phyloP scores from a whole-genome alignment of 2,797 vertebrate species.

The Micropoecilia bifurca region DNA sequence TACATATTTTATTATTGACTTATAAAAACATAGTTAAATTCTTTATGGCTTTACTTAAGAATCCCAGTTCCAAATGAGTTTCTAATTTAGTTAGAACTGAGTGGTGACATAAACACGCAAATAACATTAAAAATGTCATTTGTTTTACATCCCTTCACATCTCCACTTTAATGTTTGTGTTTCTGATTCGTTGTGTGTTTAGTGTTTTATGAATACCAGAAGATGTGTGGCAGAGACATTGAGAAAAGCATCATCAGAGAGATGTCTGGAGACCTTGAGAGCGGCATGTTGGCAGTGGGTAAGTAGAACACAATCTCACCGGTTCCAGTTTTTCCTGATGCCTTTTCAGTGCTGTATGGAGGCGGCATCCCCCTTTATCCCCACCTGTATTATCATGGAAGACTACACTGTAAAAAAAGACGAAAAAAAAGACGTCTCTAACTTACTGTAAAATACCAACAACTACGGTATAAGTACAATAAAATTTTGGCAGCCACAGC shows the following conservation, averaged over 20 bases:
- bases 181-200: slow-evolving; percentile 25
- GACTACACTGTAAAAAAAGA: too few species aligned
- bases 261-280: slow-evolving; percentile 97
- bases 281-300: slow-evolving; percentile 97
- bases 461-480: too few species aligned
- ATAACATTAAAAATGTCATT: not conserved
- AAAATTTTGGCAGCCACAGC: too few species aligned
- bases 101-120: not conserved
- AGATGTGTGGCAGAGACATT: slow-evolving; percentile 93
- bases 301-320: slow-evolving; percentile 57
- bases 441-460: too few species aligned
- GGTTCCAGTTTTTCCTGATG: slow-evolving; percentile 4
- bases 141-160: not conserved
- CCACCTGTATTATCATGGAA: not conserved
- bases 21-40: not conserved
- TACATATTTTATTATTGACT: not conserved
- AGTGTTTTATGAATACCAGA: slow-evolving; percentile 96
- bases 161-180: not conserved
- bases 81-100: not conserved
- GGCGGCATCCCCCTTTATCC: not conserved
- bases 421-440: too few species aligned
- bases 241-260: slow-evolving; percentile 93
- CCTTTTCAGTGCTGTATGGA: not conserved
- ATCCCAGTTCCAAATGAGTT: not conserved
- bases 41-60: not conserved